These are phyloP conservation scores for Sebastes flavidus DNA, from an alignment of 2,797 vertebrate genomes.

Conservation along the genomic window DNA sequence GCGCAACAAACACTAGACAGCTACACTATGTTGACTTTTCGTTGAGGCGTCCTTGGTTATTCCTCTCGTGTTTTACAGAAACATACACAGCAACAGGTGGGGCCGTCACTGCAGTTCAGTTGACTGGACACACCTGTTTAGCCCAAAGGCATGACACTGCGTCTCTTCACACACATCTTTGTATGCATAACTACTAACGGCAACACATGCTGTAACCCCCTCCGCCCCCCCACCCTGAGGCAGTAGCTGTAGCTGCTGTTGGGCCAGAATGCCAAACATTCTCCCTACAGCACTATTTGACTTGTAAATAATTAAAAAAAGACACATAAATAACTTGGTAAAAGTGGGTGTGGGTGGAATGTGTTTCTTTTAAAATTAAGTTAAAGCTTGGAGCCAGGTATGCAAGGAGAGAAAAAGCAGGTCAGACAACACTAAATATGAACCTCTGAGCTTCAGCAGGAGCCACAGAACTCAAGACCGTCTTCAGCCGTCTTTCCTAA, in stretches of 20 bases:
- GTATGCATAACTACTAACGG: slow-evolving; percentile 11
- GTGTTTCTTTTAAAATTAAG: neutral
- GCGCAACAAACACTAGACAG: neutral
- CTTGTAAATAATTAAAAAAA: slow-evolving; percentile 36
- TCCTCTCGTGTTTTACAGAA: neutral
- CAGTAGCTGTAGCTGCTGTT: slow-evolving; percentile 15
- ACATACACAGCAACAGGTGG: slow-evolving; percentile 40
- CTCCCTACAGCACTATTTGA: slow-evolving; percentile 6
- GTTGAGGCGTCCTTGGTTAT: neutral
- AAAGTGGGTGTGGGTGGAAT: slow-evolving; percentile 10
- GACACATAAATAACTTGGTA: too few species aligned
- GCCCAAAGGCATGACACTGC: slow-evolving; percentile 24
- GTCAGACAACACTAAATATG: neutral
- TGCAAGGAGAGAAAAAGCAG: neutral
- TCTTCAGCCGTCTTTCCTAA: slow-evolving; percentile 1
- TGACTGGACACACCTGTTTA: slow-evolving; percentile 54
- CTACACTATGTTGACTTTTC: neutral
- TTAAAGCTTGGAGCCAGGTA: neutral
- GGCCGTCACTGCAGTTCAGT: neutral
- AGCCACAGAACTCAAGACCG: neutral
- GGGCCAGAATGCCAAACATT: neutral
- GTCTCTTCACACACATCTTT: slow-evolving; percentile 35
- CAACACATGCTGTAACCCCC: slow-evolving; percentile 15
- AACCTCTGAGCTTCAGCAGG: neutral
- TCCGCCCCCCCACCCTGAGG: neutral